Conservation (phyloP, 2,888 invertebrate species). For the Holacanthella duospinosa region DNA sequence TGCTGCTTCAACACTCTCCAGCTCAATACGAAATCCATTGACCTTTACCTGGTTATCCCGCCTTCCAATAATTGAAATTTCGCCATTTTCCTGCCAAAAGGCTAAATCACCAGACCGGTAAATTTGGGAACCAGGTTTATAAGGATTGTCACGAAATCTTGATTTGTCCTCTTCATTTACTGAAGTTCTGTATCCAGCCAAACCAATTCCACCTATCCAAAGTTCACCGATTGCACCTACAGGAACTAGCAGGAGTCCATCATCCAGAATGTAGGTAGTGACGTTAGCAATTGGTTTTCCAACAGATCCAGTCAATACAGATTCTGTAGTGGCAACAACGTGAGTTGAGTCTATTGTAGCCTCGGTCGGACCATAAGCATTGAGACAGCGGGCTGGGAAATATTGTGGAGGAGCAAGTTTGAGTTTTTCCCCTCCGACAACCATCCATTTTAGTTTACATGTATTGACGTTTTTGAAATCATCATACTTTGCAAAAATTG, state of each 20-base stretch:
- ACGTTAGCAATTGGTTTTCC: conserved; percentile 9
- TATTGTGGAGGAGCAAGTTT: too few species aligned
- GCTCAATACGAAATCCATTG: conserved; percentile 72
- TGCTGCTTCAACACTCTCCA: conserved; percentile 69
- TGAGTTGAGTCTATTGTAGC: too few species aligned
- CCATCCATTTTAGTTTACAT: too few species aligned
- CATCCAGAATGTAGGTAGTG: conserved; percentile 9
- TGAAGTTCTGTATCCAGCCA: conserved; percentile 10
- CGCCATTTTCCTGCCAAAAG: conserved; percentile 6
- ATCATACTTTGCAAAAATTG: too few species aligned
- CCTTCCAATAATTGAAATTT: conserved; percentile 13
- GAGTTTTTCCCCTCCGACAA: too few species aligned
- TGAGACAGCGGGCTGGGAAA: too few species aligned
- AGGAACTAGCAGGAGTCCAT: neutral
- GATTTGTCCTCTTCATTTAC: conserved; percentile 6
- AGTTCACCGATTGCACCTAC: conserved; percentile 12
- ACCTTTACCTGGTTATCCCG: conserved; percentile 77
- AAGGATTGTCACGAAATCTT: conserved; percentile 13
- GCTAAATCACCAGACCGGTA: conserved; percentile 18
- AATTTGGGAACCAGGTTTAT: too few species aligned
- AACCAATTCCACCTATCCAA: conserved; percentile 12
- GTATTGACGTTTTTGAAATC: too few species aligned
- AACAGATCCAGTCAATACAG: too few species aligned
- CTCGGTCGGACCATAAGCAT: too few species aligned
- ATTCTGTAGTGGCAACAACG: too few species aligned